Conservation (phyloP, 2,113 vertebrate species). For the Puffinus mauretanicus region DNA sequence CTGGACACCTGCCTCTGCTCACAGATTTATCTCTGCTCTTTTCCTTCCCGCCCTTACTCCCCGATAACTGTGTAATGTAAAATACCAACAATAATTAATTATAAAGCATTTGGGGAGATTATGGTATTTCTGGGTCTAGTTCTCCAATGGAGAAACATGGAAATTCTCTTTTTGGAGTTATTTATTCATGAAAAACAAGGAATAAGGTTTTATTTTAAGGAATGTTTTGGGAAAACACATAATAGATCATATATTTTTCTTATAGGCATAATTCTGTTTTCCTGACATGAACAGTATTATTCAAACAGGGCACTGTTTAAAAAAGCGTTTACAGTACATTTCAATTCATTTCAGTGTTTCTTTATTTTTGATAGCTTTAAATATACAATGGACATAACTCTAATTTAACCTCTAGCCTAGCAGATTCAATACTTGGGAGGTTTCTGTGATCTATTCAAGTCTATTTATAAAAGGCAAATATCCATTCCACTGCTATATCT, state of each 20-base stretch:
- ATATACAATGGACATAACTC: not conserved
- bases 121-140: not conserved
- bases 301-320: not conserved
- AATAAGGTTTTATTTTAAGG: not conserved
- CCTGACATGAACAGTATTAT: not conserved
- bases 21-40: not conserved
- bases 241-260: not conserved
- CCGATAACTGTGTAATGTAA: not conserved
- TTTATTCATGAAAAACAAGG: not conserved
- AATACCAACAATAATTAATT: not conserved
- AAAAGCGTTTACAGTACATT: not conserved
- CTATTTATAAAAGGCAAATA: not conserved
- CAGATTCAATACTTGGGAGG: not conserved
- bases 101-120: not conserved
- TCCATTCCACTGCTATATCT: not conserved
- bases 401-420: not conserved
- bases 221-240: accelerated
- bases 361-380: not conserved
- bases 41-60: not conserved
- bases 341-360: not conserved
- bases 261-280: not conserved
- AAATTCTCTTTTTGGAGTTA: not conserved
- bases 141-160: not conserved
- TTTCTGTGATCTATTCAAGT: not conserved
- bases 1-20: not conserved